A percentile compares a stretch with the other conserved stretches of the same genome.
Evolutionary conservation across 1,140 invertebrate genomes (phyloP).

Genomic region (Parasteatoda tepidariorum): DNA sequence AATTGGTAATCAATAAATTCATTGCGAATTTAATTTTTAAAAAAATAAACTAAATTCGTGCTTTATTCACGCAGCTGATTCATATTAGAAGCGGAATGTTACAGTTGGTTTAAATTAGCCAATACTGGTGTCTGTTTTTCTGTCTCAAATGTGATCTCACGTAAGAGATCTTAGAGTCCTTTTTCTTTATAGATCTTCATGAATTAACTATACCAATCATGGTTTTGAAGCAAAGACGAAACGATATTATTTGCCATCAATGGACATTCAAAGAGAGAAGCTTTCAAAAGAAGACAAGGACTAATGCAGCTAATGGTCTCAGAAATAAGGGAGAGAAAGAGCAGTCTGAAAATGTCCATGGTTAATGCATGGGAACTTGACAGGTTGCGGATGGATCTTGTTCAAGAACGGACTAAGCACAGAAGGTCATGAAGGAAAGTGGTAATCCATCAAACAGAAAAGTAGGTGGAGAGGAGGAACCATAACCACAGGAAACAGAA

Average conservation of each 20-base stretch:
- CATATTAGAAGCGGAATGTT: too few relatives aligned
- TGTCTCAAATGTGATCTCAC: too few relatives aligned
- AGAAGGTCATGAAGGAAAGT: constrained; percentile 34
- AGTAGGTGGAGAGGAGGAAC: background rate
- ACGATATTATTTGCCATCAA: background rate
- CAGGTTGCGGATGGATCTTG: constrained; percentile 51
- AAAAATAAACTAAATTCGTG: too few relatives aligned
- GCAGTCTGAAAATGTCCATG: constrained; percentile 29
- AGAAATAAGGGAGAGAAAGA: constrained; percentile 16
- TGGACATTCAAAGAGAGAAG: background rate
- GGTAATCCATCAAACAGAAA: constrained; percentile 44
- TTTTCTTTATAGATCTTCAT: too few relatives aligned
- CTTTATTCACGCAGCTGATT: too few relatives aligned
- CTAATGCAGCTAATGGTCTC: constrained; percentile 46
- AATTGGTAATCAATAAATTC: too few relatives aligned
- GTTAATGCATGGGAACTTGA: constrained; percentile 53
- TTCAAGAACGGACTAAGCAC: constrained; percentile 24
- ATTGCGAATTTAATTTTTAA: too few relatives aligned
- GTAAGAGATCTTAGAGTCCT: too few relatives aligned
- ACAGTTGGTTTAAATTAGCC: too few relatives aligned
- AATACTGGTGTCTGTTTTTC: too few relatives aligned
- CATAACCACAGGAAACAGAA: constrained; percentile 13
- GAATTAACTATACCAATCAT: too few relatives aligned
- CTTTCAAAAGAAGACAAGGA: constrained; percentile 18
- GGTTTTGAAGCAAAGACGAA: background rate